Base-by-base conservation (phyloP, 2,113 vertebrate genomes). In the Syrmaticus mikado region DNA sequence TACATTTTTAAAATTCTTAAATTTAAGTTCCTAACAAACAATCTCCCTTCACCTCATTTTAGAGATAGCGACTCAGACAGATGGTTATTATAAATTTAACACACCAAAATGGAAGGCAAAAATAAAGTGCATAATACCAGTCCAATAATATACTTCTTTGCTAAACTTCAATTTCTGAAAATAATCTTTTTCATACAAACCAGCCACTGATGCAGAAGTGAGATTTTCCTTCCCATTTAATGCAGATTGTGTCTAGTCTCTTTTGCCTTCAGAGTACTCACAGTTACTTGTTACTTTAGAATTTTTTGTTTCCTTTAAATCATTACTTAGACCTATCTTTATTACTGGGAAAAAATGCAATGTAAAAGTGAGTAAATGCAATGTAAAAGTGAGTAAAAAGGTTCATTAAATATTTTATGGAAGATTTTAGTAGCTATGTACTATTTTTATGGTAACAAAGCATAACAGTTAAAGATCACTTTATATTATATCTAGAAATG, bases 71-170 rank as follows among this genome's bases (percentile, higher is more conserved):
- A 90, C 40, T 93, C 60, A 95, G 62, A 87, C 16, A 79, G 45
- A 52, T 40, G 6, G 13, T 61, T 68, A 41, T 73, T 88, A 65
- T 6, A 30, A 93, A 95, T 90, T 80, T 83, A 32, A 65, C 22
- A 38, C 38, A 89, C 16, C 52, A 80, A 78, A 92, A 58, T 27
- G 21, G 61, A 89, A 93, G 36, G 76, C 78, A 79, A 93, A 93
- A 91, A 38, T 65, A 50, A n/a, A 62, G 62, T 85, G 38, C 34
- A 64, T 74, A 30, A 24, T 78, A 82, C 55, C 73, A 84, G 65
- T 53, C 40, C 41, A 74, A 28, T 55, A 85, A 87, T 13, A 14
- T 11, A 55, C 6, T 13, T 94, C n/a, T 74, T 36, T 75, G 15
- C 66, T 91, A 53, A 38, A 67, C 28, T 43, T 74, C 46, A 50